Percentiles rank a stretch among this genome's conserved stretches.
phyloP scores from a whole-genome alignment of 2,113 vertebrate species.

The Rhinogobius similis region DNA sequence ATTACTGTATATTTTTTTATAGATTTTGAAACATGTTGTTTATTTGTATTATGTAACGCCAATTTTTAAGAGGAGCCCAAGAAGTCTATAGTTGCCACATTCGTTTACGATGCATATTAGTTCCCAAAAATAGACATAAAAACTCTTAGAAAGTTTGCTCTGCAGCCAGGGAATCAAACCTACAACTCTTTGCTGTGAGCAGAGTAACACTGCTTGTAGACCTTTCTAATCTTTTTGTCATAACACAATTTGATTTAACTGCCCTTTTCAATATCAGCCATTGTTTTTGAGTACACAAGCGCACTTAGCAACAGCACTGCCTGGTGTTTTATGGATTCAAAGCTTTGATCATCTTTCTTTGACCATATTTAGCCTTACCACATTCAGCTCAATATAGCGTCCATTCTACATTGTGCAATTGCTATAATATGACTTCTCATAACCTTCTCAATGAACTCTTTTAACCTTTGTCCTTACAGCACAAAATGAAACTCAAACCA shows the following conservation, averaged over 20 bases:
- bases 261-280: not conserved
- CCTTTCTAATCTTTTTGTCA: not conserved
- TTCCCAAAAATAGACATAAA: no score
- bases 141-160: no score
- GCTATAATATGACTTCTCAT: not conserved
- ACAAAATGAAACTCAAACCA: not conserved
- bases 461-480: not conserved
- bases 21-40: no score
- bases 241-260: not conserved
- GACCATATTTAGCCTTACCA: not conserved
- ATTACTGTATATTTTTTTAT: no score
- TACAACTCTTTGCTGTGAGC: no score
- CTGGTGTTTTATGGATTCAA: not conserved
- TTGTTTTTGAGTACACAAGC: conserved; percentile 20
- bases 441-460: not conserved
- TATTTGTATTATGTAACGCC: no score
- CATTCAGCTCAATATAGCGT: not conserved
- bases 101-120: no score
- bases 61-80: no score
- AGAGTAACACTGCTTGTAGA: no score
- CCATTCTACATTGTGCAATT: not conserved
- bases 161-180: no score
- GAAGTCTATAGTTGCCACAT: no score
- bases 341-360: not conserved
- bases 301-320: conserved; percentile 19